Base-by-base conservation (phyloP, 2,888 invertebrate genomes). In the Torymus auratus region DNA sequence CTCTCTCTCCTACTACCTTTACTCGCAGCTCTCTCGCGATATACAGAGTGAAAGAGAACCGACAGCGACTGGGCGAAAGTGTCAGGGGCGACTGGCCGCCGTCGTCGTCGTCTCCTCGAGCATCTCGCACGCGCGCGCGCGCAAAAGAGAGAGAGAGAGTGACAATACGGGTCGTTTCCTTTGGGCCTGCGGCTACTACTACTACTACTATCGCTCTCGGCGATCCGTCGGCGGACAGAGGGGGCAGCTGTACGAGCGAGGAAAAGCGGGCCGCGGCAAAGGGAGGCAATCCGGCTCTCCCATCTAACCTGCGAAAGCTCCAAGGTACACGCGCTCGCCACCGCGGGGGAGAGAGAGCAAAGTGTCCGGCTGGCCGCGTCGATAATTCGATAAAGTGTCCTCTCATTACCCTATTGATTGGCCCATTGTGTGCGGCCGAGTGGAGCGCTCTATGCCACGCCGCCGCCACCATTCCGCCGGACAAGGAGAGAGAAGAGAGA, bases 401-500 rank as follows among this genome's bases (percentile, higher is more conserved):
- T 88, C 89, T 88, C 89, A 90, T 90, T 90, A 91, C 89, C 89
- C 88, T 90, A 91, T 91, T 91, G 91, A 90, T 91, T 91, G 90
- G 88, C 86, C 89, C 88, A 91, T 91, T 91, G 90, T 91, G 87
- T 86, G 60, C 85, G 81, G 85, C 68, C 86, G 85, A 87, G 85
- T 80, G 86, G 41, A 41, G 41, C 41, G 41, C 41, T 41, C 41
- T 41, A 41, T 41, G 5, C 41, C 41, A 84, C 85, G 56, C 56
- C 7, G n/a, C 56, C 15, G 15, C 56, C 15, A 14, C n/a, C 58
- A 58, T 58, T 14, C 23, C 55, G n/a, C 64, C 72, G 69, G 84
- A 82, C 85, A 20, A 14, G 17, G 68, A 68, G 50, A 14, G 68
- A 68, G 68, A 14, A 14, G 85, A 83, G 86, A 41, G 41, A 41